Evolutionary conservation across 1,140 invertebrate species (phyloP).

Genomic region (Drosophila pandora): DNA sequence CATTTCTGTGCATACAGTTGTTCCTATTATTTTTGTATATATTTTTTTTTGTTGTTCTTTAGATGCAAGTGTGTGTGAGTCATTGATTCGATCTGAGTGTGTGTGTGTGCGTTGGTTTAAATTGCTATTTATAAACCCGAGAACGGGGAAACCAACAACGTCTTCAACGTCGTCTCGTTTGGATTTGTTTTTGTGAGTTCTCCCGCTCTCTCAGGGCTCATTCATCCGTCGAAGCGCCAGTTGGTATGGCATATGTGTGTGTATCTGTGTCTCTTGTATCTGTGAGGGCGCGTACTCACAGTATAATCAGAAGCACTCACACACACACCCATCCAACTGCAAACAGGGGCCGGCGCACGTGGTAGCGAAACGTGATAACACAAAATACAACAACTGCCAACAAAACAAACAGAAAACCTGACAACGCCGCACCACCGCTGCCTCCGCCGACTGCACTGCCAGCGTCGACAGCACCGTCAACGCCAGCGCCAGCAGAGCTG

Average conservation of each 20-base stretch:
- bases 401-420: slow-evolving; percentile 82
- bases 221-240: slow-evolving; percentile 61
- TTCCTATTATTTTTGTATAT: slow-evolving; percentile 6
- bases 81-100: slow-evolving; percentile 22
- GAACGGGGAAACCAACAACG: slow-evolving; percentile 24
- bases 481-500: neutral
- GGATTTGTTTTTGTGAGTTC: slow-evolving; percentile 52
- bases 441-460: slow-evolving; percentile 8
- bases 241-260: neutral
- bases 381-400: slow-evolving; percentile 74
- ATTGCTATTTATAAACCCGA: slow-evolving; percentile 70
- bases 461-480: neutral
- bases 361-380: slow-evolving; percentile 81
- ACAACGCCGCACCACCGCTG: slow-evolving; percentile 48
- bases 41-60: slow-evolving; percentile 14
- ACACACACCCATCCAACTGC: slow-evolving; percentile 1
- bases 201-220: slow-evolving; percentile 43
- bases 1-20: slow-evolving; percentile 5
- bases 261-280: slow-evolving; percentile 1
- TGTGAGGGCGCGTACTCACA: slow-evolving; percentile 17
- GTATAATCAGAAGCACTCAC: slow-evolving; percentile 11
- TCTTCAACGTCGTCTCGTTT: slow-evolving; percentile 22
- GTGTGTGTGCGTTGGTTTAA: slow-evolving; percentile 39
- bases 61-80: slow-evolving; percentile 32
- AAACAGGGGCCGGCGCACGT: slow-evolving; percentile 67